Evolutionary conservation across 64 coral and sea anemone genomes (phyloP), one percentile per base, ranked within the genome.

Genomic region (Montipora sp.): DNA sequence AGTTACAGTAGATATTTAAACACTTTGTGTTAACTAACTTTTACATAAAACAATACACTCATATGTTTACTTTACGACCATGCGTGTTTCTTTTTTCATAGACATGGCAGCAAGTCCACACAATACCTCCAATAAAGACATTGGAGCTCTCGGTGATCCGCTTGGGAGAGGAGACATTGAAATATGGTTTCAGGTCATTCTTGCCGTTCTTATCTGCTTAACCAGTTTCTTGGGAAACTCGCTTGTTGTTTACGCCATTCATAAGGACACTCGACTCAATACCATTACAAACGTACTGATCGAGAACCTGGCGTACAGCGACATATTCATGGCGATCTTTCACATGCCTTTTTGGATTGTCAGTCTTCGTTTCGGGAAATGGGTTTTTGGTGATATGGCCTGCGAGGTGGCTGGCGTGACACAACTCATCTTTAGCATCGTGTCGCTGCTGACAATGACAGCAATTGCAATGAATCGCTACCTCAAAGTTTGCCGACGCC

Each of bases 291-390:
- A 94, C 46, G 14, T 89, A 15, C 36, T 94, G 7, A 94, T 94
- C 65, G 53, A 94, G 18, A 94, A 89, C 36, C 73, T 94, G 69
- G 77, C 92, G 6, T 82, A 24, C 47, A 94, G 76, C 14, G 87
- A 94, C 65, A 94, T 89, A 12, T 44, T 70, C 5, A 94, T 94
- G 87, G 92, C 85, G 20, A 51, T 27, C 5, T 12, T 89, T 5
- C 76, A 89, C 55, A 89, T 94, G 85, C 92, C 92, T 20, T 89
- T 89, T 72, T 94, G 92, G 92, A 21, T 89, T 51, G 43, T 82
- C 23, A 89, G 85, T n/a, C 73, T 89, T 18, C 88, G 79, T 22
- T 67, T 81, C 63, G 78, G 84, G 36, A 14, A 75, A 74, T 94
- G 92, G 92, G 73, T 83, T 71, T 74, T 94, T 63, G 57, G 67